Conservation (phyloP, 92 coral and sea anemone genomes). For the Epizoanthus rinbou region DNA sequence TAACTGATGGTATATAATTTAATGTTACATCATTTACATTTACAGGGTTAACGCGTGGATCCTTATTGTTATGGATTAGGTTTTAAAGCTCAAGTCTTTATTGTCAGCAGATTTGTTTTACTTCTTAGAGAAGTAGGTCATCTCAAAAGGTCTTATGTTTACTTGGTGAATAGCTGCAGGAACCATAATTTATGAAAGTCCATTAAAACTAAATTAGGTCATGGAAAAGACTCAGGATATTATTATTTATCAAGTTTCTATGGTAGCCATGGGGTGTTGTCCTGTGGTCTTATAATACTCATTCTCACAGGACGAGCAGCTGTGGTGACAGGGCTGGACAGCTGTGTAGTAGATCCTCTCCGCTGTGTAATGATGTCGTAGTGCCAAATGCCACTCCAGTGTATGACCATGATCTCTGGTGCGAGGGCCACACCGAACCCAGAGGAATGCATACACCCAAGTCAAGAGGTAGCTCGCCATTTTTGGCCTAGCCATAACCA, state of each 20-base stretch:
- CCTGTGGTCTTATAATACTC: conserved; percentile 2
- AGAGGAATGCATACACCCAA: conserved; percentile 18
- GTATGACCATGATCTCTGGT: conserved; percentile 8
- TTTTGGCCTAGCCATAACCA: not conserved
- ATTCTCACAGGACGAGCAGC: conserved; percentile 25
- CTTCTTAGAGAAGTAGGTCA: too few species aligned
- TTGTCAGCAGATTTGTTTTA: too few species aligned
- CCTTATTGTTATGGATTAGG: too few species aligned
- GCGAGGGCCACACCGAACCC: conserved; percentile 8
- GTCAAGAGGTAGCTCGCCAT: conserved; percentile 6
- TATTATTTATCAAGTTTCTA: not conserved
- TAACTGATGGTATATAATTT: too few species aligned
- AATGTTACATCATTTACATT: too few species aligned
- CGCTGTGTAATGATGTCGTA: not conserved
- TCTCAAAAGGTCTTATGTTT: too few species aligned
- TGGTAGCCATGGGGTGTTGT: not conserved
- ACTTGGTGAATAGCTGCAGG: too few species aligned
- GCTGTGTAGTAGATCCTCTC: not conserved
- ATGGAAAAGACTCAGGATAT: not conserved
- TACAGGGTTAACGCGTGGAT: too few species aligned
- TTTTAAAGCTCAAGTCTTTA: too few species aligned
- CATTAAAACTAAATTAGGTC: not conserved
- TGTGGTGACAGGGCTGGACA: not conserved
- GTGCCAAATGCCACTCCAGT: not conserved
- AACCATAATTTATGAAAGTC: too few species aligned